These are phyloP conservation scores for Macroteleia sp. DNA, from an alignment of 2,888 invertebrate species.

Conservation along the genomic window DNA sequence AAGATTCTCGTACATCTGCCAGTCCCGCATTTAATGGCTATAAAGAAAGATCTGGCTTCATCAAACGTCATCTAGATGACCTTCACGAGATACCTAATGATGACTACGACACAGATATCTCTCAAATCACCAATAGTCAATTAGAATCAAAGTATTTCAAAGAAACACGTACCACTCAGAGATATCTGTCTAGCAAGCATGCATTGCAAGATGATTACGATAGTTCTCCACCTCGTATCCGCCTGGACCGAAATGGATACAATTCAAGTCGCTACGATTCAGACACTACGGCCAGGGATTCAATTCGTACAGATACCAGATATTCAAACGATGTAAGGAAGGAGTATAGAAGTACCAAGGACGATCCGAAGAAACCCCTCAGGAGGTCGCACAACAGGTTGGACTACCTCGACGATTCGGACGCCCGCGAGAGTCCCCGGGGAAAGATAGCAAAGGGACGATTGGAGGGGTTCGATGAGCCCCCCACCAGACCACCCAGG, in stretches of 20 bases:
- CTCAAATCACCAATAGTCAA: slow-evolving; percentile 80
- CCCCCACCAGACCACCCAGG: slow-evolving; percentile 73
- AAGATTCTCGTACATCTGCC: slow-evolving; percentile 76
- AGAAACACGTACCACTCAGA: slow-evolving; percentile 77
- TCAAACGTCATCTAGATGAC: slow-evolving; percentile 74
- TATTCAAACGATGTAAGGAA: slow-evolving; percentile 73
- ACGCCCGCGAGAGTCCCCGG: slow-evolving; percentile 74
- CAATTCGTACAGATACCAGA: slow-evolving; percentile 73
- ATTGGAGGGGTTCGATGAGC: slow-evolving; percentile 76
- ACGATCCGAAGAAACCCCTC: slow-evolving; percentile 76
- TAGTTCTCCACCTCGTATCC: slow-evolving; percentile 78
- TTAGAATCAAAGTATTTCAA: slow-evolving; percentile 78
- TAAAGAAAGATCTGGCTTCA: slow-evolving; percentile 71
- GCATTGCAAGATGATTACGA: slow-evolving; percentile 79
- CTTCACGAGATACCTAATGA: slow-evolving; percentile 77
- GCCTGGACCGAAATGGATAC: slow-evolving; percentile 74
- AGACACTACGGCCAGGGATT: slow-evolving; percentile 79
- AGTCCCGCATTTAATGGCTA: slow-evolving; percentile 68
- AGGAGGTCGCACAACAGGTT: slow-evolving; percentile 77
- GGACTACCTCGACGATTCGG: slow-evolving; percentile 79
- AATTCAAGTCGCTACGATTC: slow-evolving; percentile 80
- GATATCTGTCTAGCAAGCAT: slow-evolving; percentile 73
- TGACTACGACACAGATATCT: slow-evolving; percentile 82
- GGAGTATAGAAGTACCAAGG: slow-evolving; percentile 73
- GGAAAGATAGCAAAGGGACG: slow-evolving; percentile 68